Conservation (phyloP, 2,888 invertebrate species). For the Epsilonema sp. region DNA sequence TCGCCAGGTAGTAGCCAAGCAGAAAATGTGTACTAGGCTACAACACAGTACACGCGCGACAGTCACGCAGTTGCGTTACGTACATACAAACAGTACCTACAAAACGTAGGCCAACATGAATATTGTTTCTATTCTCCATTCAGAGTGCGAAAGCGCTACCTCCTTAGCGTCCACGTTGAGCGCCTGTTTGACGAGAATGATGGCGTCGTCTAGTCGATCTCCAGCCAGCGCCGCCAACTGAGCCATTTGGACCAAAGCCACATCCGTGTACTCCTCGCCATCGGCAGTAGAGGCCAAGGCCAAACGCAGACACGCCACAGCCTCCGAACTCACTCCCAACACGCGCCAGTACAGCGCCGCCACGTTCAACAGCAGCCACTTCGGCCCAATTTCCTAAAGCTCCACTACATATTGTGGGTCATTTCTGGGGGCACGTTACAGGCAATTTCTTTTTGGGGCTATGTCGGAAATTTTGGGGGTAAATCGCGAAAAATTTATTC, state of each 20-base stretch:
- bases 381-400: slow-evolving; percentile 46
- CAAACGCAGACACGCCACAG: slow-evolving; percentile 47
- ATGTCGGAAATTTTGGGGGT: no score
- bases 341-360: slow-evolving; percentile 59
- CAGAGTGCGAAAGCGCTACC: no score
- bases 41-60: no score
- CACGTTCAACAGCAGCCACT: slow-evolving; percentile 50
- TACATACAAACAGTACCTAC: no score
- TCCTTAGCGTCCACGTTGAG: slow-evolving; percentile 43
- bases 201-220: slow-evolving; percentile 42
- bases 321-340: slow-evolving; percentile 46
- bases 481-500: neutral
- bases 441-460: no score
- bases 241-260: slow-evolving; percentile 48
- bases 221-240: slow-evolving; percentile 43
- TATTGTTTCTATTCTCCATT: no score
- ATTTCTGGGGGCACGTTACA: neutral
- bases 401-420: neutral
- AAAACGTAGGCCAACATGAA: no score
- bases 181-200: slow-evolving; percentile 43
- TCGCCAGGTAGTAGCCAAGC: slow-evolving; percentile 43
- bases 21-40: slow-evolving; percentile 52
- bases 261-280: slow-evolving; percentile 44
- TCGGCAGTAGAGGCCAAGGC: no score
- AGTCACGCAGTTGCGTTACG: neutral